Evolutionary conservation across 2,113 vertebrate species (phyloP).

Genomic region (Guaruba guarouba): DNA sequence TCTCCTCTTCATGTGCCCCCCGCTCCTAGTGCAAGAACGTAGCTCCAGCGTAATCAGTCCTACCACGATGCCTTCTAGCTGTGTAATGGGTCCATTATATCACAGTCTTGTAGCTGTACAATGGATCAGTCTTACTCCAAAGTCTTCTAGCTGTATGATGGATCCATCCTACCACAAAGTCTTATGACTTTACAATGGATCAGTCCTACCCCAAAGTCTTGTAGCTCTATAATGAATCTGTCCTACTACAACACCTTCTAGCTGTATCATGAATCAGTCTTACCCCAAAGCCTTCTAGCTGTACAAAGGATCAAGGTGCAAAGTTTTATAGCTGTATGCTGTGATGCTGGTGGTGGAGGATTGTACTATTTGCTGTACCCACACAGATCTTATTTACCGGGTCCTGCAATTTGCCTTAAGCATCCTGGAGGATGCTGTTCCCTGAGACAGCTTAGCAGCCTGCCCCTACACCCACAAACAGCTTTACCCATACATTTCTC

Average conservation of each 20-base stretch:
- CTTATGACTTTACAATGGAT: background rate
- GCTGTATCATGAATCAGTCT: background rate
- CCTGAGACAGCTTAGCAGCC: background rate
- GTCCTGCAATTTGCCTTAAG: background rate
- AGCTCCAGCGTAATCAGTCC: background rate
- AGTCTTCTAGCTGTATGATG: background rate
- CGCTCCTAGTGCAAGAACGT: fast-evolving
- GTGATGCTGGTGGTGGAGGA: too few species aligned
- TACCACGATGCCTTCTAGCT: background rate
- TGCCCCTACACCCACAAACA: background rate
- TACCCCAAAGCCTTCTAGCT: too few species aligned
- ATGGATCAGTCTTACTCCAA: too few species aligned
- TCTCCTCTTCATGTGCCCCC: background rate
- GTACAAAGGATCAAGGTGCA: too few species aligned
- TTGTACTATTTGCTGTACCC: background rate
- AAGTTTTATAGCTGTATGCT: background rate
- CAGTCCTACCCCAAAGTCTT: background rate
- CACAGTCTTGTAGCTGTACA: fast-evolving
- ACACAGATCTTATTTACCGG: background rate
- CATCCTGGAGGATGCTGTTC: background rate
- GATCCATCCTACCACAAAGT: background rate
- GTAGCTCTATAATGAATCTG: background rate
- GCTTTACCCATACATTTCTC: background rate
- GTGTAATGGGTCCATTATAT: background rate
- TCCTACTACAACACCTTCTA: background rate